These are phyloP conservation scores for Lontra canadensis DNA, from an alignment of 2,113 vertebrate species.

Conservation along the genomic window DNA sequence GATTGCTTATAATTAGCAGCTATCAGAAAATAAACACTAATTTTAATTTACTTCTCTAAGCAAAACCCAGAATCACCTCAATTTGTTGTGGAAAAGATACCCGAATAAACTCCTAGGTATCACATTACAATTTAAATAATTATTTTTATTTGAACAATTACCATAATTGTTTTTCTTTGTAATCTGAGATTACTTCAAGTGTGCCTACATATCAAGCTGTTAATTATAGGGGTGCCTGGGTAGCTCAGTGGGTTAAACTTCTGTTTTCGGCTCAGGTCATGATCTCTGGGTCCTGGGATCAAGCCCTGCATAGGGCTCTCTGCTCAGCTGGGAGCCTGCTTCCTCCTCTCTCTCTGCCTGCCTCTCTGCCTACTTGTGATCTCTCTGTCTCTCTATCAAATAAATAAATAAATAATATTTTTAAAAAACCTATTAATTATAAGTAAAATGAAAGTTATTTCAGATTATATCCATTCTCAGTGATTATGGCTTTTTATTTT, in stretches of 20 bases:
- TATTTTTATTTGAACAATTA: neutral
- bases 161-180: neutral
- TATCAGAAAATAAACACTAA: constrained; percentile 21
- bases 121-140: constrained; percentile 25
- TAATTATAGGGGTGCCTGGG: neutral
- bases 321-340: too few species aligned
- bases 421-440: neutral
- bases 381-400: too few species aligned
- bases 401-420: too few species aligned
- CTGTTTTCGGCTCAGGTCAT: too few species aligned
- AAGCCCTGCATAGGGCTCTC: too few species aligned
- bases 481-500: neutral
- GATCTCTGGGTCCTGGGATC: too few species aligned
- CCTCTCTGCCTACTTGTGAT: too few species aligned
- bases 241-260: too few species aligned
- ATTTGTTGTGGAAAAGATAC: neutral
- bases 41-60: neutral
- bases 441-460: constrained; percentile 10
- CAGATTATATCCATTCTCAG: neutral
- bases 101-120: constrained; percentile 6
- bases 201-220: neutral
- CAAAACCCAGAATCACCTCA: constrained; percentile 28
- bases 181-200: neutral
- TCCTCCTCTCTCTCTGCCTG: too few species aligned
- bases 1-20: constrained; percentile 42